A percentile compares a stretch with the other conserved stretches of the same genome.
These are phyloP conservation scores for Tiliacea citrago DNA, from an alignment of 2,888 invertebrate genomes.

Conservation along the genomic window DNA sequence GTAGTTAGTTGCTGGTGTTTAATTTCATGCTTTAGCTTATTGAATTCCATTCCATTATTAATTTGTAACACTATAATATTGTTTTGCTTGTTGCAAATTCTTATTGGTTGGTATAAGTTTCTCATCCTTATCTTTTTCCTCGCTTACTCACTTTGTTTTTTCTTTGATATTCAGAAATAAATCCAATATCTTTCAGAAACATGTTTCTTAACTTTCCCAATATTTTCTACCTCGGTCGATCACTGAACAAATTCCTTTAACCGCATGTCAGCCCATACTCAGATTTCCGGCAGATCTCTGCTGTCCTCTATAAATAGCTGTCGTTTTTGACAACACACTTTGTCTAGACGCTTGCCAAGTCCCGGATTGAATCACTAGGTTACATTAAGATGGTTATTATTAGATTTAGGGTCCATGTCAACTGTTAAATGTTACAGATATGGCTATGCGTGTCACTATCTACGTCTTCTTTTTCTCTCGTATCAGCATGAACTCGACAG, in stretches of 20 bases:
- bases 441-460: not conserved
- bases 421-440: slow-evolving; percentile 3
- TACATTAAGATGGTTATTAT: slow-evolving; percentile 38
- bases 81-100: not conserved
- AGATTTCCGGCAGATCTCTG: slow-evolving; percentile 43
- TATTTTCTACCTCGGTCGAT: not conserved
- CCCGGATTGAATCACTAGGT: slow-evolving; percentile 51
- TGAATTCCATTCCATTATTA: not conserved
- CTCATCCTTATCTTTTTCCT: not conserved
- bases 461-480: not conserved
- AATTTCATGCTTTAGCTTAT: not conserved
- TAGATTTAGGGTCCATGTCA: slow-evolving; percentile 49
- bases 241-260: not conserved
- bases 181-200: not conserved
- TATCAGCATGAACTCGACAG: not conserved
- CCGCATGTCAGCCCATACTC: slow-evolving; percentile 16
- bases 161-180: not conserved
- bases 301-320: slow-evolving; percentile 56
- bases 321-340: slow-evolving; percentile 52
- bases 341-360: slow-evolving; percentile 56
- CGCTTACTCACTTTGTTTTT: not conserved
- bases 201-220: not conserved
- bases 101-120: not conserved
- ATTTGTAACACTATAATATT: not conserved
- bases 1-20: not conserved